Evolutionary conservation across 1,140 invertebrate genomes (phyloP), one percentile per base, ranked within the genome.

Genomic region (Drosophila triauraria): DNA sequence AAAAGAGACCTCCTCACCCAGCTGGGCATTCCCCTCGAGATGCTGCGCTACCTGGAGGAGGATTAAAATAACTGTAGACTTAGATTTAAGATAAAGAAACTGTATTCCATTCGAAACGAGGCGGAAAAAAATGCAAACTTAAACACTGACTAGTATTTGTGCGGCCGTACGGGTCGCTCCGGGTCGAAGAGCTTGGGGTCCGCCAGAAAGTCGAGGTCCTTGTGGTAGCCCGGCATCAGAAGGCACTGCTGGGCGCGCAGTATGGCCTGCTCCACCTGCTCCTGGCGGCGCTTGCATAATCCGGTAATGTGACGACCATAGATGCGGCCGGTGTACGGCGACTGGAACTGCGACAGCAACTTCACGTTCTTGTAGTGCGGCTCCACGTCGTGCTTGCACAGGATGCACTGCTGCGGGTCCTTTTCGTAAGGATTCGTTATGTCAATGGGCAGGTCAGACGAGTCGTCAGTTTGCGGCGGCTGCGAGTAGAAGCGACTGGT

Each of bases 301-400:
- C 97, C 97, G 35, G 98, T 99, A 59, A 99, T 97, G 82, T 99
- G 97, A 75, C 96, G 94, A 0, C 97, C 97, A 93, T 99, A 99
- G 62, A 99, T 95, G 78, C 95, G 94, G 10, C 98, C 98, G 12
- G 98, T 99, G 82, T 96, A 98, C 1, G 97, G 96, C 47, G 98
- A 99, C 90, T 99, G 96, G 93, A 99, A 99, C 92, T 99, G 99
- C 15, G 98, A 98, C 2, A 99, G 92, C 7, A 99, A 92, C 60
- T 96, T 95, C 0, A 96, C 95, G 93, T 99, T 99, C 93, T 99
- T 99, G 87, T 98, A 99, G 93, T 99, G 95, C 1, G 97, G 96
- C 12, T 94, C 93, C 51, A 99, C 96, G 30, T 97, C 95, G 65
- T 97, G 93, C 93, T 96, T 95, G 93, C 98, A 99, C n/a, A 99